Evolutionary conservation across 1,140 invertebrate species (phyloP), one percentile per base, ranked within the genome.

Genomic region (Yoshiicerus persimilis): DNA sequence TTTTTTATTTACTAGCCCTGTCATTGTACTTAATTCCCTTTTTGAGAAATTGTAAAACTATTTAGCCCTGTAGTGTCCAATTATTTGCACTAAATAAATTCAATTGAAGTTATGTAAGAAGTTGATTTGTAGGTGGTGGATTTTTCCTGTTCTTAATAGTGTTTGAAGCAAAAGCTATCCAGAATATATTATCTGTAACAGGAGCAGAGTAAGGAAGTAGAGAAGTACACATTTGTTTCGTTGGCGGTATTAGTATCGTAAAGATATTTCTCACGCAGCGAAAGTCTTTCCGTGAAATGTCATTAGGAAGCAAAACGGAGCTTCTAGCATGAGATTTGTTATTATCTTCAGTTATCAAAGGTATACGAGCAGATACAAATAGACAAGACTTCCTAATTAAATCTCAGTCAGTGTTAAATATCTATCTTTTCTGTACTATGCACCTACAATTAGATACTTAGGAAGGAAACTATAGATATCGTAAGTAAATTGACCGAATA

Each of bases 301-400:
- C 34, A 80, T 80, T 80, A 80, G 32, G 75, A 38, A 80, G 23
- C 16, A 80, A 80, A 80, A n/a, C 23, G 34, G 20, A 80, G 34
- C 34, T 56, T 5, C 41, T 80, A 70, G 66, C 66, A 70, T 38
- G 75, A 38, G 75, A 80, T 80, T 80, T 80, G 75, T 80, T 80
- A 80, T 38, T 80, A 80, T 23, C 75, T 32, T 8, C 20, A 38
- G 11, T 80, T 36, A 38, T 80, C 34, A 36, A 34, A 80, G 13
- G 4, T 32, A 25, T 56, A 56, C 5, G 16, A n/a, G 13, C 6
- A 56, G 47, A 47, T 47, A 20, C 4, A 41, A 8, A 41, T 75
- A 75, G 70, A 77, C 70, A 77, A 77, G 34, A 20, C 20, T 80
- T 34, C 75, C 75, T 80, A 80, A 80, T 80, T 80, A 80, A 80